phyloP scores from a whole-genome alignment of 2,888 invertebrate species.

The Pachymerium ferrugineum region DNA sequence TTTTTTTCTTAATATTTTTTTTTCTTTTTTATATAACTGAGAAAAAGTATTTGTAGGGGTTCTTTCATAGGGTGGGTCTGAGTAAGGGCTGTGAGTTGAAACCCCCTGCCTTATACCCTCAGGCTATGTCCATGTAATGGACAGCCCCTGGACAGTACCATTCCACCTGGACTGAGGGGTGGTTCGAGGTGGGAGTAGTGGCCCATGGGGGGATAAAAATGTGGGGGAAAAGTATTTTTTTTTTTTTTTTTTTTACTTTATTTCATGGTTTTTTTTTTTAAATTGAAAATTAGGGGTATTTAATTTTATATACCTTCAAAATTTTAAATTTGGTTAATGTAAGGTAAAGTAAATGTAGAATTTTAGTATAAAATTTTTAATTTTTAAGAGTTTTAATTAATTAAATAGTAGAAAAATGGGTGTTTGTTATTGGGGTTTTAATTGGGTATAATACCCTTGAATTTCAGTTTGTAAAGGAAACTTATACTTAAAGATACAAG shows the following conservation, averaged over 20 bases:
- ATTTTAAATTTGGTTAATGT: background rate
- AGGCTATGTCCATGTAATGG: conserved; percentile 30
- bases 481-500: too few species aligned
- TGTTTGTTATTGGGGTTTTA: too few species aligned
- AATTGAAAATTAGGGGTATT: too few species aligned
- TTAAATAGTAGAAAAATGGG: too few species aligned
- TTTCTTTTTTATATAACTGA: too few species aligned
- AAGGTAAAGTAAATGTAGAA: background rate
- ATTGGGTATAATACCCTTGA: too few species aligned
- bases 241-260: too few species aligned
- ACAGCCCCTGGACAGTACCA: conserved; percentile 28
- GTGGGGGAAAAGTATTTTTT: background rate
- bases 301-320: too few species aligned
- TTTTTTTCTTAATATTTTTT: too few species aligned
- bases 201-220: background rate
- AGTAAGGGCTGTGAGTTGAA: conserved; percentile 11
- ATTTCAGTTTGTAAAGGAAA: too few species aligned
- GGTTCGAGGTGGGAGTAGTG: conserved; percentile 28
- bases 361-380: background rate
- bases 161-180: conserved; percentile 29
- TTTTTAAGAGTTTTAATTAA: background rate
- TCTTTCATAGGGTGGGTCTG: background rate
- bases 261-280: too few species aligned
- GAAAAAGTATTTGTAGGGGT: conserved; percentile 20
- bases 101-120: conserved; percentile 25